A percentile compares a stretch with the other conserved stretches of the same genome.
Evolutionary conservation across 2,113 vertebrate species (phyloP).

Genomic region (Malaclemys terrapin): DNA sequence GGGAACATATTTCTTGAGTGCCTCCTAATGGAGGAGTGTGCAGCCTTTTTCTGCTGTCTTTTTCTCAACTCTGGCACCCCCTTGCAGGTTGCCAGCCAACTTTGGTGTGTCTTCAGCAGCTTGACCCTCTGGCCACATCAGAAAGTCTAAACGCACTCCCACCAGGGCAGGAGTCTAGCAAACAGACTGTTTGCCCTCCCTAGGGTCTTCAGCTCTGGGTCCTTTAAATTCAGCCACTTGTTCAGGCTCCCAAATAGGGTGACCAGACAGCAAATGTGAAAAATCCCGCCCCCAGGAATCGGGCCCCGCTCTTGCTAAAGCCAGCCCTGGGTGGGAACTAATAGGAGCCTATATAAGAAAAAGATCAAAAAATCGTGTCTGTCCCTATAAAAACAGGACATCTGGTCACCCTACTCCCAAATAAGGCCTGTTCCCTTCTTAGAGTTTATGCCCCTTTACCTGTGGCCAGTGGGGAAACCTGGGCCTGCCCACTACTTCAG

Average conservation of each 20-base stretch:
- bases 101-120: background rate
- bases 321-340: too few relatives aligned
- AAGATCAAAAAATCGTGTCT: too few relatives aligned
- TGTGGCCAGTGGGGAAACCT: background rate
- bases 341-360: too few relatives aligned
- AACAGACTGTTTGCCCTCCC: background rate
- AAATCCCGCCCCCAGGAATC: too few relatives aligned
- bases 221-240: background rate
- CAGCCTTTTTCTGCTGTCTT: background rate
- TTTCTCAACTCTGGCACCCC: background rate
- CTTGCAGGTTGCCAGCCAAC: background rate
- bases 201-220: background rate
- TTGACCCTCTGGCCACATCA: background rate
- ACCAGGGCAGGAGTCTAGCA: background rate
- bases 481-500: too few relatives aligned
- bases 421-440: background rate
- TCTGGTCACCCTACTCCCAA: background rate
- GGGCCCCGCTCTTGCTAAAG: too few relatives aligned
- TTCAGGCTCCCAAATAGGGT: background rate
- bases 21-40: background rate
- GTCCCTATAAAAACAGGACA: too few relatives aligned
- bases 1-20: background rate
- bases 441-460: background rate
- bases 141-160: background rate
- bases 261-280: too few relatives aligned